These are phyloP conservation scores for Chaetodon trifasciatus DNA, from an alignment of 2,797 vertebrate genomes.

Conservation along the genomic window DNA sequence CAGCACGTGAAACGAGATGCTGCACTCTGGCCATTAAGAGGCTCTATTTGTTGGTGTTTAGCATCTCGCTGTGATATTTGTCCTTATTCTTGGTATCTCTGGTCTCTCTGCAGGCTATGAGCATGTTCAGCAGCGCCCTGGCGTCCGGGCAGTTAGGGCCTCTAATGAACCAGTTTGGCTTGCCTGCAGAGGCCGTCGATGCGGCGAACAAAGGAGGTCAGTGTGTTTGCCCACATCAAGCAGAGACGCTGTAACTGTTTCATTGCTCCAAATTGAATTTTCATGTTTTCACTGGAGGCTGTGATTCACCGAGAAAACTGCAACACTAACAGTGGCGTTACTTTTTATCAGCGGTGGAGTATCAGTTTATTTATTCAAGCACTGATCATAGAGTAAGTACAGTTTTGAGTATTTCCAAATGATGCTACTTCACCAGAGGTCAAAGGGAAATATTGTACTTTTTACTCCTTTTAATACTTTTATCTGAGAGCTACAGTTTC, in stretches of 20 bases:
- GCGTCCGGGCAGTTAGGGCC: conserved; percentile 97
- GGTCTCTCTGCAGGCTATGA: conserved; percentile 89
- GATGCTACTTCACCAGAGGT: not conserved
- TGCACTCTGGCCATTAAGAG: not conserved
- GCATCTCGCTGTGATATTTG: conserved; percentile 2
- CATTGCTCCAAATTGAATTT: not conserved
- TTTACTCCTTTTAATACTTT: not conserved
- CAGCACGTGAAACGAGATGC: not conserved
- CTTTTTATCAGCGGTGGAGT: not conserved
- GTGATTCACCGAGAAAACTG: not conserved
- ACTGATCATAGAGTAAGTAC: not conserved
- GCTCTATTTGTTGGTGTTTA: conserved; percentile 6
- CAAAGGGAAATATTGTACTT: not conserved
- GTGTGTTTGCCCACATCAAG: conserved; percentile 36
- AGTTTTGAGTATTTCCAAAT: not conserved
- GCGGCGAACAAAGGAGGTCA: conserved; percentile 97
- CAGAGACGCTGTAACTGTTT: not conserved
- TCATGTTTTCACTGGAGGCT: not conserved
- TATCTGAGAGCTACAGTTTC: not conserved
- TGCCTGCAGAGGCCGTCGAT: conserved; percentile 95
- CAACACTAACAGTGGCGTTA: not conserved
- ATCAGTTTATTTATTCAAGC: not conserved
- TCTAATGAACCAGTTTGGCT: conserved; percentile 97
- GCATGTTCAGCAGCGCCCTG: conserved; percentile 98
- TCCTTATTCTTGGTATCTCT: conserved; percentile 20